Evolutionary conservation across 2,113 vertebrate species (phyloP), one percentile per base, ranked within the genome.

Genomic region (Amia ocellicauda): DNA sequence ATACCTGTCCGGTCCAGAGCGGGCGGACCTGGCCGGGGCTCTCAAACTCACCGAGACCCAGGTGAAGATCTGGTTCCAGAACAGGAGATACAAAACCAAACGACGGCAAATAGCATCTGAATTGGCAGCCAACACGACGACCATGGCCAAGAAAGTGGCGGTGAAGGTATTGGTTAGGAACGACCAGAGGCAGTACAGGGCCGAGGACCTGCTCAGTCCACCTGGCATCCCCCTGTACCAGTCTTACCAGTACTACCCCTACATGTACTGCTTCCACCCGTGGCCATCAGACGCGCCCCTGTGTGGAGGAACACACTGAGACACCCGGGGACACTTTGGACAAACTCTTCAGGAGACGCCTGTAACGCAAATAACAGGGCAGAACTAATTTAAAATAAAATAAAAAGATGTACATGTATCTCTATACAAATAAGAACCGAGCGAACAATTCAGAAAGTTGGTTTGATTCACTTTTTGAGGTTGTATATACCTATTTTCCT

Each of bases 41-140:
- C 84, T 92, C 36, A 89, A 86, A 61, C 85, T 91, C 50, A 92
- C 89, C 3, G 90, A 92, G 70, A 90, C 87, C 3, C 90, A 91
- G 69, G 88, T 92, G 26, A 92, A 91, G 60, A 92, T 90, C 69
- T 91, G 90, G 90, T 92, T 91, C 68, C 90, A 92, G 73, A 91
- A 92, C 77, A 69, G 89, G 71, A 86, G 89, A 56, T 92, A 91
- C 67, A 92, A 91, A 80, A 91, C 88, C 47, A 92, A 92, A 70
- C 84, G 87, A 63, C 83, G 86, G 0, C 82, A 85, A 64, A 78
- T 84, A 62, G 77, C 76, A 1, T 61, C 75, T 2, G 85, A 87
- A 47, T 24, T 85, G 19, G 62, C 60, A 0, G 69, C 60, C 0
- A 75, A 70, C 24, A 55, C 60, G 0, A 58, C 69, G 52, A 24